Conservation (phyloP, 92 coral and sea anemone genomes). For the Palythoa grandis region DNA sequence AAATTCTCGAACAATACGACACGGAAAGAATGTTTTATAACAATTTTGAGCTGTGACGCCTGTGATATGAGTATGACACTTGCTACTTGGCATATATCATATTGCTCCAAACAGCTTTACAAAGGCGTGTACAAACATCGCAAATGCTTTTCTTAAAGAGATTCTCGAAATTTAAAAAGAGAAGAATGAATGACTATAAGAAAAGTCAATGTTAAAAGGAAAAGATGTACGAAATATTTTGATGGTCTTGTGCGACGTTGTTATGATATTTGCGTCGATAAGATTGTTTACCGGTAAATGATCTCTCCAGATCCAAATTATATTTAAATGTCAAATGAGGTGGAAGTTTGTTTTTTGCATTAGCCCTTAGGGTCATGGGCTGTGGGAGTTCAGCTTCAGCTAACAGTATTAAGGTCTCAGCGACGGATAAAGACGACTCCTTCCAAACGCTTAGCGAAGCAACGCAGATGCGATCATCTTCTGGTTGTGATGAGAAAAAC, state of each 20-base stretch:
- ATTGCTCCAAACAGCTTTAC: background rate
- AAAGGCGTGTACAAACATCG: too few relatives aligned
- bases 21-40: background rate
- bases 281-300: background rate
- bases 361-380: background rate
- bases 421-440: background rate
- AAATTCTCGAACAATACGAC: background rate
- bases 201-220: background rate
- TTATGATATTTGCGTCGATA: background rate
- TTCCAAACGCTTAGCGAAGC: background rate
- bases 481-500: background rate
- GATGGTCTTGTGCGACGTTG: background rate
- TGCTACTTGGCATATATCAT: background rate
- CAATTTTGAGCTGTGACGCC: background rate
- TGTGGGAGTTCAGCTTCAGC: slow-evolving; percentile 13
- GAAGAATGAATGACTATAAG: background rate
- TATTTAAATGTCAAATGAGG: background rate
- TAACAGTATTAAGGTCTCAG: background rate
- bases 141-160: too few relatives aligned
- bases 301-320: background rate
- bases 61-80: background rate
- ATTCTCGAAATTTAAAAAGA: background rate
- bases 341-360: background rate
- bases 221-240: background rate
- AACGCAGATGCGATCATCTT: background rate